Evolutionary conservation across 1,140 invertebrate genomes (phyloP).

Genomic region (Macrotrachela quadricornifera): DNA sequence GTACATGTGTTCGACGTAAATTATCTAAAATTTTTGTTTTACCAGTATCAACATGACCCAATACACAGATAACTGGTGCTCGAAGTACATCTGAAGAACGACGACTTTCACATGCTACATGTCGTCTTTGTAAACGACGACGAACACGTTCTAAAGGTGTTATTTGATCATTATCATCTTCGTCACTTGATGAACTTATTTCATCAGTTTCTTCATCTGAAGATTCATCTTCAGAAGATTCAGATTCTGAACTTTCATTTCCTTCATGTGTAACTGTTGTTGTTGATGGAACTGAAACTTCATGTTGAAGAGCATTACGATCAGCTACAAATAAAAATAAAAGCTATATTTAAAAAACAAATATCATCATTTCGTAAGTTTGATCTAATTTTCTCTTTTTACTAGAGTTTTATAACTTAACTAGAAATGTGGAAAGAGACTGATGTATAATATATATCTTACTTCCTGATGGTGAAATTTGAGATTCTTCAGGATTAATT

Average conservation of each 20-base stretch:
- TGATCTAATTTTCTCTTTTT: too few relatives aligned
- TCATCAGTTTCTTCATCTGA: constrained; percentile 8
- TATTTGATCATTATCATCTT: not conserved
- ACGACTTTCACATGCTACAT: constrained; percentile 59
- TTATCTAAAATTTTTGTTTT: constrained; percentile 99
- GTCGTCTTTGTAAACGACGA: constrained; percentile 41
- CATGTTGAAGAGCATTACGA: not conserved
- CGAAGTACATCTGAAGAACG: constrained; percentile 51
- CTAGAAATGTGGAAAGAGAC: too few relatives aligned
- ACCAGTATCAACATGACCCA: constrained; percentile 98
- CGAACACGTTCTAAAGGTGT: not conserved
- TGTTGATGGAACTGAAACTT: not conserved
- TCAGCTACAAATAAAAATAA: too few relatives aligned
- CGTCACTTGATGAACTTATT: not conserved
- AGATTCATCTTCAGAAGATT: not conserved
- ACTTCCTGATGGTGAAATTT: constrained; percentile 10
- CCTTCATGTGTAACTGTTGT: constrained; percentile 9
- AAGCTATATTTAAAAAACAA: too few relatives aligned
- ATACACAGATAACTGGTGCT: constrained; percentile 85
- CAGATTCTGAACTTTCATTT: constrained; percentile 11
- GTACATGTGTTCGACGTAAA: constrained; percentile 36
- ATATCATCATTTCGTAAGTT: too few relatives aligned
- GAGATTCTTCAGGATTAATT: constrained; percentile 15
- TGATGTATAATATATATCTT: too few relatives aligned
- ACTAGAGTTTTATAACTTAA: too few relatives aligned